Evolutionary conservation across 2,888 invertebrate genomes (phyloP).

Genomic region (Synanthedon vespiformis): DNA sequence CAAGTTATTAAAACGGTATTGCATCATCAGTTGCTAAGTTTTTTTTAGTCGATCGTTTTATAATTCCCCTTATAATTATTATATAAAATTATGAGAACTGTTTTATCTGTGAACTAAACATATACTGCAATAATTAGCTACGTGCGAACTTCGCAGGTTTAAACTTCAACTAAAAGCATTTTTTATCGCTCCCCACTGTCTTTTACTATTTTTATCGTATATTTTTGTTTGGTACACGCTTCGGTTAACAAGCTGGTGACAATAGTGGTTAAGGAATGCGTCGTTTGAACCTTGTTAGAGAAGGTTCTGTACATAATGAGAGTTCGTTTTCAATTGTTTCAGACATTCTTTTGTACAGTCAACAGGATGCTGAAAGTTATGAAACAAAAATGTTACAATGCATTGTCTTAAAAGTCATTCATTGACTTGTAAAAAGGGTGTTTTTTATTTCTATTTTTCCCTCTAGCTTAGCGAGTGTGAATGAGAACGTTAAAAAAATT

Average conservation of each 20-base stretch:
- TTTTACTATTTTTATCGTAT: neutral
- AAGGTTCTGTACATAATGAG: neutral
- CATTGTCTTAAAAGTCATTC: too few species aligned
- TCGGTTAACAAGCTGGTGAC: slow-evolving; percentile 6
- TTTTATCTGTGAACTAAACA: neutral
- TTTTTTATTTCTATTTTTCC: too few species aligned
- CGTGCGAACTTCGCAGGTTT: slow-evolving; percentile 3
- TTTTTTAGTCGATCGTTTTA: too few species aligned
- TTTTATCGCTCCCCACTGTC: neutral
- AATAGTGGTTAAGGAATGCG: slow-evolving; percentile 1
- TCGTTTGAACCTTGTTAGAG: neutral
- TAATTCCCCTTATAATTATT: too few species aligned
- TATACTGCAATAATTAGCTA: slow-evolving; percentile 4
- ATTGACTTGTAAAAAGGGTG: too few species aligned
- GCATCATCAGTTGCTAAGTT: too few species aligned
- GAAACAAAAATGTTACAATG: too few species aligned
- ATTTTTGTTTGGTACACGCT: slow-evolving; percentile 8
- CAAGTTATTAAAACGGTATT: too few species aligned
- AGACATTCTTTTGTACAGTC: neutral
- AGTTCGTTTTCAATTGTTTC: neutral
- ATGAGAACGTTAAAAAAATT: too few species aligned
- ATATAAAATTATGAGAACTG: too few species aligned
- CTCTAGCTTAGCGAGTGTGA: too few species aligned
- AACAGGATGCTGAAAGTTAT: too few species aligned
- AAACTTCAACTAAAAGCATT: neutral